phyloP scores from a whole-genome alignment of 2,797 vertebrate genomes.

The Epinephelus coioides region DNA sequence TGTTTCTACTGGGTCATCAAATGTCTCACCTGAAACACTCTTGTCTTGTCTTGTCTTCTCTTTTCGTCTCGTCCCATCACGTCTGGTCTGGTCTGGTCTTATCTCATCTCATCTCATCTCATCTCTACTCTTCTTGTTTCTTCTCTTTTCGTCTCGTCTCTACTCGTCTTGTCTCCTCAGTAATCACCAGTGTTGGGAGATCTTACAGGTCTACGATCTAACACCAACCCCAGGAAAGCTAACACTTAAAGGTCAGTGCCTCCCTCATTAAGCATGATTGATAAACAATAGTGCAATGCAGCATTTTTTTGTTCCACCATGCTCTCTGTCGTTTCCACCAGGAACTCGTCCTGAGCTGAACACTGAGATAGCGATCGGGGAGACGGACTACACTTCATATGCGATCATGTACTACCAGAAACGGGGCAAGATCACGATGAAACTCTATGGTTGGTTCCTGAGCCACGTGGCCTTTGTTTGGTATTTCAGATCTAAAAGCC shows the following conservation, averaged over 20 bases:
- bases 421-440: conserved; percentile 74
- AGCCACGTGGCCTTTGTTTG: neutral
- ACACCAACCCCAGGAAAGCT: conserved; percentile 70
- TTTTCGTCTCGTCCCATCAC: neutral
- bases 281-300: neutral
- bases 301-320: neutral
- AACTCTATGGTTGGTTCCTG: conserved; percentile 80
- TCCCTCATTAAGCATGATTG: neutral
- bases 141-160: too few species aligned
- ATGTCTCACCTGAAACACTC: neutral
- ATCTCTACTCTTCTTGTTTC: too few species aligned
- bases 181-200: conserved; percentile 86
- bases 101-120: too few species aligned
- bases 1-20: neutral
- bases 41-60: too few species aligned
- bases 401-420: conserved; percentile 81
- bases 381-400: conserved; percentile 82
- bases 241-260: conserved; percentile 73
- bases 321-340: conserved; percentile 47
- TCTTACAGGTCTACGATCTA: conserved; percentile 79
- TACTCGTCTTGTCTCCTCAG: conserved; percentile 57
- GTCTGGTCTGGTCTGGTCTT: too few species aligned
- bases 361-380: conserved; percentile 77
- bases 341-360: conserved; percentile 68
- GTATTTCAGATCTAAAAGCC: conserved; percentile 5